Evolutionary conservation across 2,113 vertebrate genomes (phyloP), one percentile per base, ranked within the genome.

Genomic region (Dermatemys mawii): DNA sequence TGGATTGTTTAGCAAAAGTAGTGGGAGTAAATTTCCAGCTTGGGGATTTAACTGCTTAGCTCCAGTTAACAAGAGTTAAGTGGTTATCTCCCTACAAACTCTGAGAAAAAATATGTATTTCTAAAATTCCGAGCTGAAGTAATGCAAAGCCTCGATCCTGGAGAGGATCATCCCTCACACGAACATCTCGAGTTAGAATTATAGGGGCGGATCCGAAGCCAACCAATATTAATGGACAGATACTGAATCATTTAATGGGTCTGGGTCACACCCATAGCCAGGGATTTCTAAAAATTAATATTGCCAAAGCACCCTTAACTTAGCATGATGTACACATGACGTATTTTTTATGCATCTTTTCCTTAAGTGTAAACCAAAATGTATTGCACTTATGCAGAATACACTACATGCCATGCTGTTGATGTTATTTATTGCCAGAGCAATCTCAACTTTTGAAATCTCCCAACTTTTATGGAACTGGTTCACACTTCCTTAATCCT

Each of bases 381-480:
- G 54, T 85, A 93, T 17, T 70, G 38, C 50, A 24, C 38, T 89
- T 95, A 94, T 82, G 95, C 87, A 96, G 93, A 95, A 97, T 79
- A 87, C 17, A 21, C 49, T 80, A 80, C 57, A 91, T 49, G 82
- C 60, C 86, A 54, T 0, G 1, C 41, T 91, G 70, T 75, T 79
- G 41, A 94, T 94, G 89, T 86, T 63, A 14, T 35, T 63, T 63
- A 63, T 67, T 87, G 87, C 83, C 93, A 95, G 79, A 96, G 84
- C 80, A 95, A 90, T 94, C 88, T 83, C 8, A 63, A 19, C 35
- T 86, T 95, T 46, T 86, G 94, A 86, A 97, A 96, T 93, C 92
- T 90, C 73, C 63, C 91, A 84, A 16, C 80, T 96, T 92, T 89
- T 55, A 87, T 19, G 7, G 48, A 19, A 32, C 44, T 92, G 80